phyloP scores from a whole-genome alignment of 2,888 invertebrate genomes.

The Teinopalpus imperialis region DNA sequence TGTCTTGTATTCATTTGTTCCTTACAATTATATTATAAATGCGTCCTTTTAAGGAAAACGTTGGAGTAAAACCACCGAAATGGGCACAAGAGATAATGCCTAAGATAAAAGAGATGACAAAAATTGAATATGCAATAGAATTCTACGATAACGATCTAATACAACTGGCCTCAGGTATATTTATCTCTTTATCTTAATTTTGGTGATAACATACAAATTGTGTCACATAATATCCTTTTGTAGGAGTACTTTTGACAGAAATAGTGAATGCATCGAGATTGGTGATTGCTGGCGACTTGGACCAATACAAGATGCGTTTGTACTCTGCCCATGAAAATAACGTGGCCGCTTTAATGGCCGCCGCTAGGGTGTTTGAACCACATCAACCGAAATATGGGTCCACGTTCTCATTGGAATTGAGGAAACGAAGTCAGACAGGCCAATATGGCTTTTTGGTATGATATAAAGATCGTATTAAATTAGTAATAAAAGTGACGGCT shows the following conservation, averaged over 20 bases:
- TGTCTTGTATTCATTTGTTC: too few relatives aligned
- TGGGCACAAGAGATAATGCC: conserved; percentile 67
- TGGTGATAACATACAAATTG: too few relatives aligned
- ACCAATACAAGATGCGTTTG: conserved; percentile 67
- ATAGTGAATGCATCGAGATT: conserved; percentile 70
- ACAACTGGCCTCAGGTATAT: conserved; percentile 62
- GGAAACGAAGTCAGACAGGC: conserved; percentile 44
- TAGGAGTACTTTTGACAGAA: conserved; percentile 74
- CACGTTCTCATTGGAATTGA: conserved; percentile 78
- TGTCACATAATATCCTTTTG: too few relatives aligned
- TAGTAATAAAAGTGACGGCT: too few relatives aligned
- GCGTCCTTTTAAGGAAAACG: conserved; percentile 70
- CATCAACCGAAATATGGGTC: conserved; percentile 83
- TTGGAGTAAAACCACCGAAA: conserved; percentile 55
- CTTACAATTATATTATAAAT: too few relatives aligned
- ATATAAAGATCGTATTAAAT: too few relatives aligned
- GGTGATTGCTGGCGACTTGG: conserved; percentile 59
- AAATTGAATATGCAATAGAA: conserved; percentile 65
- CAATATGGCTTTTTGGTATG: conserved; percentile 72
- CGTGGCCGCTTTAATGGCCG: conserved; percentile 80
- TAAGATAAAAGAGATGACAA: conserved; percentile 67
- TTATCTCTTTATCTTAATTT: background rate
- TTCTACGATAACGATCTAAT: conserved; percentile 58
- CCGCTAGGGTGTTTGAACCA: conserved; percentile 76
- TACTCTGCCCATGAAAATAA: conserved; percentile 85